Evolutionary conservation across 2,113 vertebrate species (phyloP).

Genomic region (Saimiri boliviensis): DNA sequence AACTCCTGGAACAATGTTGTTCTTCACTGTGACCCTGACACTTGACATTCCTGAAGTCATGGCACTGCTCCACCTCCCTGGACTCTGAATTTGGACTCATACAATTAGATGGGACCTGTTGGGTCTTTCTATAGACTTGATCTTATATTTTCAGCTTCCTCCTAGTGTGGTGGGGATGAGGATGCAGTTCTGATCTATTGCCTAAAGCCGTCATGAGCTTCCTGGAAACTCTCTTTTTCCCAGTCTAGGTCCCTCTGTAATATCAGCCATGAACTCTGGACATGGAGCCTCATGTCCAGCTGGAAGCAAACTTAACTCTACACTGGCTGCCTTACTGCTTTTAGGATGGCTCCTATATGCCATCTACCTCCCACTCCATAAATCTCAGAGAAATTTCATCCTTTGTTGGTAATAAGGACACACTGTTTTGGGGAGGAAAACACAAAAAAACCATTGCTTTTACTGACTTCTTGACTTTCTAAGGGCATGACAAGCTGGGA

Average conservation of each 20-base stretch:
- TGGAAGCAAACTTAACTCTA: neutral
- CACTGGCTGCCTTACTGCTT: neutral
- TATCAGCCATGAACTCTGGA: neutral
- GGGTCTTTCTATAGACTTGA: neutral
- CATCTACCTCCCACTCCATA: neutral
- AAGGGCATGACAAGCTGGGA: neutral
- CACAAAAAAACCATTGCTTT: constrained; percentile 7
- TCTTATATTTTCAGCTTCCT: neutral
- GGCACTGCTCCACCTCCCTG: neutral
- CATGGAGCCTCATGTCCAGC: neutral
- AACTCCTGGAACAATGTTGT: neutral
- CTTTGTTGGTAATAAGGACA: constrained; percentile 14
- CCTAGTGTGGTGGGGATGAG: neutral
- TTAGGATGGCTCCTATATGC: neutral
- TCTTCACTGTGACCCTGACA: neutral
- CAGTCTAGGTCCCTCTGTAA: neutral
- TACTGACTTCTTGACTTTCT: neutral
- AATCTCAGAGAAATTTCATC: constrained; percentile 25
- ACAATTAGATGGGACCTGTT: neutral
- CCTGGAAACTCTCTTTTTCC: neutral
- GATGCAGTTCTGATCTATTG: neutral
- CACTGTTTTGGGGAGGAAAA: neutral
- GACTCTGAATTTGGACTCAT: neutral
- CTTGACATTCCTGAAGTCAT: neutral
- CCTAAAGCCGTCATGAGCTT: neutral